Evolutionary conservation across 2,113 vertebrate species (phyloP).

Genomic region (Epinephelus lanceolatus): DNA sequence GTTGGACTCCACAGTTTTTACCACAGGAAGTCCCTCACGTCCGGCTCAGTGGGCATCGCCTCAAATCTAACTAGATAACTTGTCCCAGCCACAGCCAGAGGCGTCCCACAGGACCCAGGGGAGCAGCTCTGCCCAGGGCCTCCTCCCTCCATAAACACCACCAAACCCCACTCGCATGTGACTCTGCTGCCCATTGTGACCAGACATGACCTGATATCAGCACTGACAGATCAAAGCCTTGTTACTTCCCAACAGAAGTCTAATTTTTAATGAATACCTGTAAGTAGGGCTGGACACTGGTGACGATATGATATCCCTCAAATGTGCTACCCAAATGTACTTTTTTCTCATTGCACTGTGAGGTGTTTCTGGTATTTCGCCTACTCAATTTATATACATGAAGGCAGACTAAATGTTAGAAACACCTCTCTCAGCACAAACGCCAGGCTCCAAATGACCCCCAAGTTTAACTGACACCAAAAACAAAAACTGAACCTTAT

Average conservation of each 20-base stretch:
- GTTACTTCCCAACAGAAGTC: background rate
- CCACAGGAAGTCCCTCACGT: conserved; percentile 82
- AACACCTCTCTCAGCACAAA: no score
- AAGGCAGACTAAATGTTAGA: no score
- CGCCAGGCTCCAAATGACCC: no score
- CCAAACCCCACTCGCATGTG: conserved; percentile 2
- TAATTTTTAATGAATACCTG: background rate
- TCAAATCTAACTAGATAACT: conserved; percentile 70
- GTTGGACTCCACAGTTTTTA: conserved; percentile 24
- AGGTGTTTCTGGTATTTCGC: background rate
- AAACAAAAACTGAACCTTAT: no score
- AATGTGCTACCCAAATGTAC: background rate
- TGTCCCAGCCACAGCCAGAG: conserved; percentile 16
- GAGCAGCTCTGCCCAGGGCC: conserved; percentile 45
- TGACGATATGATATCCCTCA: background rate
- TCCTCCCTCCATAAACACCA: conserved; percentile 61
- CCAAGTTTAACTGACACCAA: no score
- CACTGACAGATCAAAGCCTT: background rate
- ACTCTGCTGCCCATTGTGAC: background rate
- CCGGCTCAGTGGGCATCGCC: conserved; percentile 76
- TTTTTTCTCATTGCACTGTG: background rate
- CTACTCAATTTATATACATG: no score
- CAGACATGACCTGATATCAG: conserved; percentile 9
- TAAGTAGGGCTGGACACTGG: background rate
- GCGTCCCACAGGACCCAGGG: conserved; percentile 36